phyloP scores from a whole-genome alignment of 2,888 invertebrate genomes.

The Apeira syringaria region DNA sequence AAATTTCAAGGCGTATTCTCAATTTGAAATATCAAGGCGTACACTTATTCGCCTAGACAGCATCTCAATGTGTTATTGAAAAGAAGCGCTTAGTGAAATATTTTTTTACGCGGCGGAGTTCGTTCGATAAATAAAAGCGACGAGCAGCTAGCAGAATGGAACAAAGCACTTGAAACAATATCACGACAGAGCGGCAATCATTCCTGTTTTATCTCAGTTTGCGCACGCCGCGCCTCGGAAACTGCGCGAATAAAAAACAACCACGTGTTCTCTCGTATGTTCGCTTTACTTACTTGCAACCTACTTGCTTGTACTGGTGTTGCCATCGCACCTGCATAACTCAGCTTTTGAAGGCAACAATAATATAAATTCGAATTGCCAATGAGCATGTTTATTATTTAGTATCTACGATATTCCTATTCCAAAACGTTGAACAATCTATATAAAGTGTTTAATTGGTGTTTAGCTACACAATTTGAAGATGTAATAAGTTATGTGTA shows the following conservation, averaged over 20 bases:
- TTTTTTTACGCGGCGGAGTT: slow-evolving; percentile 52
- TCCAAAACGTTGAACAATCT: no score
- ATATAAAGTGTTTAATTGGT: no score
- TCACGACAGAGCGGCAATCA: slow-evolving; percentile 78
- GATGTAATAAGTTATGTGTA: no score
- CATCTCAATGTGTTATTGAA: slow-evolving; percentile 40
- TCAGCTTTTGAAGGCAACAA: not conserved
- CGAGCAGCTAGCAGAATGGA: slow-evolving; percentile 60
- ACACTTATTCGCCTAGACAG: slow-evolving; percentile 20
- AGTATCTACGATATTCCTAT: not conserved
- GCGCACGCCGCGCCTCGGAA: slow-evolving; percentile 73
- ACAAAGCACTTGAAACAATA: slow-evolving; percentile 79
- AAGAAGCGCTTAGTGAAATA: slow-evolving; percentile 43
- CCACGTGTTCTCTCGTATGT: slow-evolving; percentile 46
- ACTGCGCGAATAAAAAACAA: slow-evolving; percentile 78
- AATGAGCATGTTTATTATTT: not conserved
- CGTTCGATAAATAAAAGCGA: slow-evolving; percentile 63
- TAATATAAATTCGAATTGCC: not conserved
- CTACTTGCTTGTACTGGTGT: slow-evolving; percentile 22
- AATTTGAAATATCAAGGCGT: slow-evolving; percentile 6
- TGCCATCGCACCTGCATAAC: slow-evolving; percentile 26
- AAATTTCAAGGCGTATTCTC: slow-evolving; percentile 8
- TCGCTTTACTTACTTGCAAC: slow-evolving; percentile 30
- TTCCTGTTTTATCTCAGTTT: slow-evolving; percentile 81
- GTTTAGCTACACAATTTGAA: no score